Evolutionary conservation across 2,797 vertebrate species (phyloP).

Genomic region (Myotis pilosus): DNA sequence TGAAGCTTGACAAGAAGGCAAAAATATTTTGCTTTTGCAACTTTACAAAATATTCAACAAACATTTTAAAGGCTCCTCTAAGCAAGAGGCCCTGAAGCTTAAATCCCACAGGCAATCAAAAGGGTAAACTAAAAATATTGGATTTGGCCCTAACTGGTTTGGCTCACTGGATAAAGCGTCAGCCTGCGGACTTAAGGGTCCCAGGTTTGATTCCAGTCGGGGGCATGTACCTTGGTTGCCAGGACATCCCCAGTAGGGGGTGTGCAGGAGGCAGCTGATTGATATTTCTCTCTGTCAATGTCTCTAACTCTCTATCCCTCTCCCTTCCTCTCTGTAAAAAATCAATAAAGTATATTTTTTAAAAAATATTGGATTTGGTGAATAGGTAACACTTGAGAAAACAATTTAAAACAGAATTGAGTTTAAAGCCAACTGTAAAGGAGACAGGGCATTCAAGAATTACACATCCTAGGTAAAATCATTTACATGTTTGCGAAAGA

Average conservation of each 20-base stretch:
- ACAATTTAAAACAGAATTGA: background rate
- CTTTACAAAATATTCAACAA: conserved; percentile 5
- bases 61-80: background rate
- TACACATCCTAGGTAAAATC: background rate
- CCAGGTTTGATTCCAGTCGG: too few species aligned
- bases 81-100: background rate
- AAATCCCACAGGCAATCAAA: background rate
- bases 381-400: background rate
- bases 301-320: too few species aligned
- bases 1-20: background rate
- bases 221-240: too few species aligned
- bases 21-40: conserved; percentile 25
- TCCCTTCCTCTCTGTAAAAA: too few species aligned
- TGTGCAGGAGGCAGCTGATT: too few species aligned
- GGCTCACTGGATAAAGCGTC: too few species aligned
- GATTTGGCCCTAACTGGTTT: background rate
- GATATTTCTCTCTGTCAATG: too few species aligned
- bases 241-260: too few species aligned
- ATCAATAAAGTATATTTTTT: too few species aligned
- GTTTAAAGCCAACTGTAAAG: background rate
- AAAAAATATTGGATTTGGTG: conserved; percentile 16
- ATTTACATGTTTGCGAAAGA: background rate
- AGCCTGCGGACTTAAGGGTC: too few species aligned
- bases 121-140: conserved; percentile 11
- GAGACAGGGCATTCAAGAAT: background rate